phyloP scores from a whole-genome alignment of 2,888 invertebrate genomes.

The Caenorhabditis sp. region DNA sequence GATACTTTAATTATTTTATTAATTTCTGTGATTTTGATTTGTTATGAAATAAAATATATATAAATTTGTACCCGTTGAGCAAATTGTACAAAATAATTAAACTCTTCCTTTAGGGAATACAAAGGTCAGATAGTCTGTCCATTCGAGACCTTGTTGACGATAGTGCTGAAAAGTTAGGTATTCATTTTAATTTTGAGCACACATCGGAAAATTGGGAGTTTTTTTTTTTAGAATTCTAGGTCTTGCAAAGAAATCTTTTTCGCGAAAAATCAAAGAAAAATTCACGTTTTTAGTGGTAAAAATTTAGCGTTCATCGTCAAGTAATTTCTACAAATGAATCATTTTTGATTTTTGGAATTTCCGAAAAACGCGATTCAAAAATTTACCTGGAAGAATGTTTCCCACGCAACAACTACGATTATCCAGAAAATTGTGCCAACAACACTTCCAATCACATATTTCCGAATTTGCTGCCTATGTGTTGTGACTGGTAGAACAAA shows the following conservation, averaged over 20 bases:
- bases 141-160: constrained; percentile 47
- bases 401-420: constrained; percentile 41
- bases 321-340: too few species aligned
- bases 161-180: constrained; percentile 36
- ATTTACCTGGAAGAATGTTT: constrained; percentile 48
- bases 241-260: too few species aligned
- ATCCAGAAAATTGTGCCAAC: constrained; percentile 44
- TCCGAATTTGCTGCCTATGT: constrained; percentile 38
- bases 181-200: too few species aligned
- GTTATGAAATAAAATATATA: not conserved
- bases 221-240: too few species aligned
- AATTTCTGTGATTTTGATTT: not conserved
- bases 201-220: too few species aligned
- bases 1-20: not conserved
- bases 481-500: constrained; percentile 37
- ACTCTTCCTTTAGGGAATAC: constrained; percentile 49
- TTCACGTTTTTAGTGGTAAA: too few species aligned
- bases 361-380: too few species aligned
- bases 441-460: constrained; percentile 40
- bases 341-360: too few species aligned
- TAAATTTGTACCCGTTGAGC: not conserved
- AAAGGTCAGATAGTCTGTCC: constrained; percentile 50
- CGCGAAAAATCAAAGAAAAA: too few species aligned
- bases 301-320: too few species aligned
- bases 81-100: constrained; percentile 7